These are phyloP conservation scores for Mythimna vitellina DNA, from an alignment of 2,888 invertebrate genomes.

Conservation along the genomic window DNA sequence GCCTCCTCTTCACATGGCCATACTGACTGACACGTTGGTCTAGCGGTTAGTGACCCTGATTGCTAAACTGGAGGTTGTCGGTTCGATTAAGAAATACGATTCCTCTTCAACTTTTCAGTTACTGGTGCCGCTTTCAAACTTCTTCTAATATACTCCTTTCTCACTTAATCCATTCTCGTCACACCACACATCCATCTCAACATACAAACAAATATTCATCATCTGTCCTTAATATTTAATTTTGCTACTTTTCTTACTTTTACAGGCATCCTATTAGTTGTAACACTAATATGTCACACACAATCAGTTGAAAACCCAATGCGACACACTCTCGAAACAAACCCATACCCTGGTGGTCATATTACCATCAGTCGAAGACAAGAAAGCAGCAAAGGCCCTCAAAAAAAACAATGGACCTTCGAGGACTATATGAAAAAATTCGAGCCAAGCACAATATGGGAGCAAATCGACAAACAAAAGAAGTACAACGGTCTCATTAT, in stretches of 20 bases:
- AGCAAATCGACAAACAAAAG: constrained; percentile 66
- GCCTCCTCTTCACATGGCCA: no score
- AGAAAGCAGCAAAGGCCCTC: neutral
- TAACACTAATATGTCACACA: constrained; percentile 11
- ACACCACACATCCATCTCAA: no score
- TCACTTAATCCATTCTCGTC: no score
- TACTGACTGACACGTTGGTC: no score
- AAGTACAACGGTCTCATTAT: constrained; percentile 55
- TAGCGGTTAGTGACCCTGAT: no score
- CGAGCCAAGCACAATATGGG: constrained; percentile 68
- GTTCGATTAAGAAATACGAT: no score
- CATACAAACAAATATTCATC: neutral
- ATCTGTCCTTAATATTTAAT: neutral
- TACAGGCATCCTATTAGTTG: constrained; percentile 31
- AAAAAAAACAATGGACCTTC: constrained; percentile 60
- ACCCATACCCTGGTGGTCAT: neutral
- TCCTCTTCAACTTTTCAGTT: no score
- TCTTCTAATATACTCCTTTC: no score
- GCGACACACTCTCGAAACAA: neutral
- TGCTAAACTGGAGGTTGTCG: no score
- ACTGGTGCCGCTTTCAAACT: no score
- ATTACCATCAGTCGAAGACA: neutral
- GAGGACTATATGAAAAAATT: constrained; percentile 63
- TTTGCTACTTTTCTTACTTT: neutral
- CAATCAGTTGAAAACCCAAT: neutral